Evolutionary conservation across 37 sponge, comb jelly and placozoan genomes (phyloP).

Genomic region (Chondrosia reniformis): DNA sequence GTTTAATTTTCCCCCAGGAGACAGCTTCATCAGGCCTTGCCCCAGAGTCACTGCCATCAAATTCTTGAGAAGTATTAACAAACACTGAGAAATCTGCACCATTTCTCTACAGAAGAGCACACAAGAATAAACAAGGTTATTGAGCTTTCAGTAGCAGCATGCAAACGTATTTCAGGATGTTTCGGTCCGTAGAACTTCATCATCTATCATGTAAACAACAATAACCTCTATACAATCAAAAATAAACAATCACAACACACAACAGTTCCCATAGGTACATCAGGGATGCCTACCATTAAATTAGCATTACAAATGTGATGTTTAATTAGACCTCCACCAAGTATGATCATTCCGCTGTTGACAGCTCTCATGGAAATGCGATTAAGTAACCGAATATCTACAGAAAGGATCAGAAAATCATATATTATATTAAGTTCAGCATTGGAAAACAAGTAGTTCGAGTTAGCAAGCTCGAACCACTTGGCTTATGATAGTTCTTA

Average conservation of each 20-base stretch:
- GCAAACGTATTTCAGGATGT: too few species aligned
- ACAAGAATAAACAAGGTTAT: neutral
- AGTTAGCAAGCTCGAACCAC: neutral
- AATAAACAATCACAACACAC: too few species aligned
- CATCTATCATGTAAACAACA: too few species aligned
- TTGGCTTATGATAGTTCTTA: too few species aligned
- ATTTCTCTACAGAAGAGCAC: slow-evolving; percentile 67
- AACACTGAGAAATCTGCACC: slow-evolving; percentile 97
- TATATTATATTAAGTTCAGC: neutral
- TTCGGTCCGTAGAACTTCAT: too few species aligned
- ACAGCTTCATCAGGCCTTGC: slow-evolving; percentile 98
- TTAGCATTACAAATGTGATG: slow-evolving; percentile 99
- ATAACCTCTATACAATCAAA: too few species aligned
- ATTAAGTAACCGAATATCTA: slow-evolving; percentile 87
- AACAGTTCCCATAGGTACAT: too few species aligned
- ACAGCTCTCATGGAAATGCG: slow-evolving; percentile 70
- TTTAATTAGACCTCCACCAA: slow-evolving; percentile 95
- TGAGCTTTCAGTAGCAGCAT: too few species aligned
- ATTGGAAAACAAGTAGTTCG: neutral
- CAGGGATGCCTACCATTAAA: slow-evolving; percentile 79
- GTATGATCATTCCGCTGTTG: slow-evolving; percentile 94
- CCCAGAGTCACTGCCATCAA: slow-evolving; percentile 98
- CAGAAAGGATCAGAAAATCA: neutral
- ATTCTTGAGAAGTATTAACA: slow-evolving; percentile 96
- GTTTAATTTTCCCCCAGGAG: slow-evolving; percentile 97